Evolutionary conservation across 2,888 invertebrate species (phyloP).

Genomic region (Callimorpha dominula): DNA sequence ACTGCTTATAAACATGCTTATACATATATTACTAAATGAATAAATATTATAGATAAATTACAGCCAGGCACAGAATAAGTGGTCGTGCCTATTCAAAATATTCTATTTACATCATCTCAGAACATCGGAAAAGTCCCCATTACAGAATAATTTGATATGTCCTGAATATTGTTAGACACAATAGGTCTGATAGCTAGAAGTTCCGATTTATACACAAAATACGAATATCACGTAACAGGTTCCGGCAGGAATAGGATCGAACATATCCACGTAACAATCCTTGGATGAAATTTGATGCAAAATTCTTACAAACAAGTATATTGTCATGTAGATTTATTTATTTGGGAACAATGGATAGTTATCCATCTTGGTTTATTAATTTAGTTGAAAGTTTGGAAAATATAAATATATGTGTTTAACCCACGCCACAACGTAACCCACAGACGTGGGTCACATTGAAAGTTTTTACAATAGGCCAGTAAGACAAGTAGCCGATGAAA

Average conservation of each 20-base stretch:
- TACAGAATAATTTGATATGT: neutral
- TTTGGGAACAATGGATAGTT: neutral
- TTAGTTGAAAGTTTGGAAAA: too few species aligned
- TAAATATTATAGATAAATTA: too few species aligned
- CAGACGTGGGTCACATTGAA: too few species aligned
- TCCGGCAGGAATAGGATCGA: neutral
- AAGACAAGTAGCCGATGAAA: too few species aligned
- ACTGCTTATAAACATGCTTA: too few species aligned
- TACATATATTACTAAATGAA: too few species aligned
- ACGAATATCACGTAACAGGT: constrained; percentile 10
- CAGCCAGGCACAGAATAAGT: too few species aligned
- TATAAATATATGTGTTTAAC: too few species aligned
- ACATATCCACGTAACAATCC: neutral
- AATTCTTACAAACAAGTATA: neutral
- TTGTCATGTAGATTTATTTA: neutral
- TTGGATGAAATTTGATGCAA: neutral
- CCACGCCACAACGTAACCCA: too few species aligned
- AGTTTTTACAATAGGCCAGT: too few species aligned
- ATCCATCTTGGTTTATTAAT: too few species aligned
- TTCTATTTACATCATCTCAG: neutral
- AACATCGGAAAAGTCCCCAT: constrained; percentile 5
- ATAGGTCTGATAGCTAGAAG: neutral
- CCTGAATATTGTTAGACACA: constrained; percentile 4
- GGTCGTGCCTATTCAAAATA: too few species aligned
- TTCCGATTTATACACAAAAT: constrained; percentile 1